A percentile compares a stretch with the other conserved stretches of the same genome.
Evolutionary conservation across 1,140 invertebrate genomes (phyloP).

Genomic region (Micrasema minimum): DNA sequence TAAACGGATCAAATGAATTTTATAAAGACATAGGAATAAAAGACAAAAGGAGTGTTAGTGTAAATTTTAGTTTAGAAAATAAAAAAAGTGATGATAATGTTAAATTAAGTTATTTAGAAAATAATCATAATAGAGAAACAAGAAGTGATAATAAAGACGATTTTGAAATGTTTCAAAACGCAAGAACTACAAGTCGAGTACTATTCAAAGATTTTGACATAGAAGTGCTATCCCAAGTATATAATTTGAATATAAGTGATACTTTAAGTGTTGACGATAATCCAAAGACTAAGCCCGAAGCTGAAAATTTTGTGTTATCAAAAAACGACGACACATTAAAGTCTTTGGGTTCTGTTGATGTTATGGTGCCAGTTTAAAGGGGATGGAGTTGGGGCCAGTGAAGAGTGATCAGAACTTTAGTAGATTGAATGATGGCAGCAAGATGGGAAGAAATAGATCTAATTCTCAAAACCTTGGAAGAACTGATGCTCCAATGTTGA

Average conservation of each 20-base stretch:
- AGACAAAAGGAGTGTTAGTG: not conserved
- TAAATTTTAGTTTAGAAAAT: not conserved
- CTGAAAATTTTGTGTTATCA: constrained; percentile 9
- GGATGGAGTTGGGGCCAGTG: constrained; percentile 17
- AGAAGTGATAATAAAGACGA: constrained; percentile 7
- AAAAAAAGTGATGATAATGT: not conserved
- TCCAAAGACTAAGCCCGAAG: constrained; percentile 10
- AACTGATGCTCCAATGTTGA: constrained; percentile 76
- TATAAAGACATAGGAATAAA: not conserved
- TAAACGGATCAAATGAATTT: not conserved
- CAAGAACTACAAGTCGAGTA: constrained; percentile 7
- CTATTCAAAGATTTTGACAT: not conserved
- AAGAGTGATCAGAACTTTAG: constrained; percentile 13
- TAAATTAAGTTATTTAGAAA: not conserved
- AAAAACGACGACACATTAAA: constrained; percentile 45
- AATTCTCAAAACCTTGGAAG: constrained; percentile 60
- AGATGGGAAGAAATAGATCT: constrained; percentile 15
- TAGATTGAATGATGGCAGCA: not conserved
- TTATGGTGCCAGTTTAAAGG: constrained; percentile 45
- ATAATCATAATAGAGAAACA: constrained; percentile 12
- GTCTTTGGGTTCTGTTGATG: constrained; percentile 48
- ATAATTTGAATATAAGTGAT: constrained; percentile 13
- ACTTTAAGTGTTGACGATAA: constrained; percentile 11
- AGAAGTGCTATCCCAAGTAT: constrained; percentile 13
- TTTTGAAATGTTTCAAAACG: not conserved